Evolutionary conservation across 2,888 invertebrate genomes (phyloP).

Genomic region (Orthosia gracilis): DNA sequence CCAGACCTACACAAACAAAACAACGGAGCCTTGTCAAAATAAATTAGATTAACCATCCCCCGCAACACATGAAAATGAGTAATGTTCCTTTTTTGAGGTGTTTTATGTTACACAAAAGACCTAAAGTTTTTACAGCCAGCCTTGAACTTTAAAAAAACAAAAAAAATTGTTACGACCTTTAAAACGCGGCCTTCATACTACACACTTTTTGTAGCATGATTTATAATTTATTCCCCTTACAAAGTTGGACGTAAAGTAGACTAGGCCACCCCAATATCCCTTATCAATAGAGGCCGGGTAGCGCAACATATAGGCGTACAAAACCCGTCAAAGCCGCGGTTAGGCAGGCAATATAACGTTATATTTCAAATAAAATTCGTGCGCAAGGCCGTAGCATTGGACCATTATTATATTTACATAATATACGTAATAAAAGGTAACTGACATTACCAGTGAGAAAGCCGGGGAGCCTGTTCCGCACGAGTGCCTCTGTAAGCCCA

Average conservation of each 20-base stretch:
- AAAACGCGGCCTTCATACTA: slow-evolving; percentile 15
- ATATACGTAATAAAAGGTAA: slow-evolving; percentile 74
- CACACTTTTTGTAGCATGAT: slow-evolving; percentile 26
- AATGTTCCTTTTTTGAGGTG: slow-evolving; percentile 41
- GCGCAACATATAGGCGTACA: slow-evolving; percentile 34
- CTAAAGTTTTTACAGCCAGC: slow-evolving; percentile 43
- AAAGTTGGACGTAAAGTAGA: slow-evolving; percentile 35
- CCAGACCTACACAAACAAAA: slow-evolving; percentile 54
- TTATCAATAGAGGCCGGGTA: slow-evolving; percentile 56
- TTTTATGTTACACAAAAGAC: slow-evolving; percentile 49
- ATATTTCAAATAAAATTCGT: slow-evolving; percentile 71
- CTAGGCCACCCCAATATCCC: slow-evolving; percentile 46
- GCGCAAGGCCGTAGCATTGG: slow-evolving; percentile 65
- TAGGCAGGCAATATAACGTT: slow-evolving; percentile 65
- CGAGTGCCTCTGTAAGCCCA: slow-evolving; percentile 62
- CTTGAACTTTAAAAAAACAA: slow-evolving; percentile 49
- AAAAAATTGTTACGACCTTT: slow-evolving; percentile 35
- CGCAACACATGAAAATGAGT: slow-evolving; percentile 50
- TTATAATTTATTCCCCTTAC: slow-evolving; percentile 42
- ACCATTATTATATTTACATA: slow-evolving; percentile 74
- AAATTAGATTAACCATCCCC: slow-evolving; percentile 51
- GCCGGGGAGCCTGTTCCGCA: slow-evolving; percentile 67
- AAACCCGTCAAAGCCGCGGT: slow-evolving; percentile 61
- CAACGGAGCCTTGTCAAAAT: slow-evolving; percentile 57
- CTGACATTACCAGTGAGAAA: slow-evolving; percentile 67